Evolutionary conservation across 2,797 vertebrate species (phyloP).

Genomic region (Pristis pectinata): DNA sequence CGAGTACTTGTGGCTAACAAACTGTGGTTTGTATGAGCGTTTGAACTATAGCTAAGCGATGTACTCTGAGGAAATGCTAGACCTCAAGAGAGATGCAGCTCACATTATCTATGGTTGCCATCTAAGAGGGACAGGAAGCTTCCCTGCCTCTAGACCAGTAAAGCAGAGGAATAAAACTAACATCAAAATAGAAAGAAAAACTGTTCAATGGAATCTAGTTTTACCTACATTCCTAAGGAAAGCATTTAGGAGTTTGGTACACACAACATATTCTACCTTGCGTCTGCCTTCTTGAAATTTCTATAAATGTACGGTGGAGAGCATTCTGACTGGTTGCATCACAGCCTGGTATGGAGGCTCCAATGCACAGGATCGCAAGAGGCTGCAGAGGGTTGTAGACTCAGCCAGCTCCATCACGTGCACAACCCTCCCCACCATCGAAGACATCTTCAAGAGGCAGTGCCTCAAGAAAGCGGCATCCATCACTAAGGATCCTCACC

Average conservation of each 20-base stretch:
- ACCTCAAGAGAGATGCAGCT: neutral
- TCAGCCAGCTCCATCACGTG: too few species aligned
- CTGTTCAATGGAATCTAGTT: neutral
- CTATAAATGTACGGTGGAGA: too few species aligned
- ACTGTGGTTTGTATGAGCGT: slow-evolving; percentile 1
- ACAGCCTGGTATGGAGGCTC: too few species aligned
- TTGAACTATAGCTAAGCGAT: neutral
- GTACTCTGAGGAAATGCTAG: neutral
- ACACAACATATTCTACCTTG: neutral
- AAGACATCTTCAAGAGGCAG: too few species aligned
- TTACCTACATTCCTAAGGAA: neutral
- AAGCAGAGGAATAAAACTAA: neutral
- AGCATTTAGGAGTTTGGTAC: neutral
- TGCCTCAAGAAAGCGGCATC: too few species aligned
- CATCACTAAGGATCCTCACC: too few species aligned
- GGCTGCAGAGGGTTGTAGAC: too few species aligned
- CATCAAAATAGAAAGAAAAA: neutral
- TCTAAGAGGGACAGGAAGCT: slow-evolving; percentile 25
- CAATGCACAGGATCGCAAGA: too few species aligned
- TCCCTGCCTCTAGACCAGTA: neutral
- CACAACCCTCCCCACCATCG: too few species aligned
- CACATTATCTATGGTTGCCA: slow-evolving; percentile 18
- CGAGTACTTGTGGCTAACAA: neutral
- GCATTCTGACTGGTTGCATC: too few species aligned
- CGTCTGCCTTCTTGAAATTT: neutral